Evolutionary conservation across 2,888 invertebrate species (phyloP).

Genomic region (Lapara coniferarum): DNA sequence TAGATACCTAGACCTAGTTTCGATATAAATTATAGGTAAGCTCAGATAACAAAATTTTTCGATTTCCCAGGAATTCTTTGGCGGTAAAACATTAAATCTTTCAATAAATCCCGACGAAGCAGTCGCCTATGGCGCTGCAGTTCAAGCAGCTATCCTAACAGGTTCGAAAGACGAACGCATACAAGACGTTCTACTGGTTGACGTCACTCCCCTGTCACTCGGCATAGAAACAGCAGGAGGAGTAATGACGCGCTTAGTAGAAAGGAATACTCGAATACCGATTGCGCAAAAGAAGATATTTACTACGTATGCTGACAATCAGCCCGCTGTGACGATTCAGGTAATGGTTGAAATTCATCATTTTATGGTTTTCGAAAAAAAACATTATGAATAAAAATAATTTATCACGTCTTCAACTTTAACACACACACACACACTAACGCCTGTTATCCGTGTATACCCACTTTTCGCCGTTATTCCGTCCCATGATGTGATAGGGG

Average conservation of each 20-base stretch:
- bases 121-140: slow-evolving; percentile 96
- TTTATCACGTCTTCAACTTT: too few relatives aligned
- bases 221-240: slow-evolving; percentile 94
- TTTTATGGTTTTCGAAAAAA: too few relatives aligned
- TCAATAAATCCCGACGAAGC: slow-evolving; percentile 97
- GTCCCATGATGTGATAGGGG: too few relatives aligned
- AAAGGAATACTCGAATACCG: slow-evolving; percentile 91
- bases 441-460: too few relatives aligned
- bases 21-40: neutral
- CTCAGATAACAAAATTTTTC: too few relatives aligned
- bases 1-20: neutral
- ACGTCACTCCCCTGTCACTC: slow-evolving; percentile 90
- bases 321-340: slow-evolving; percentile 94
- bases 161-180: slow-evolving; percentile 87
- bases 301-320: slow-evolving; percentile 96
- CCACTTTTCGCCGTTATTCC: too few relatives aligned
- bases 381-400: too few relatives aligned
- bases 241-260: slow-evolving; percentile 93
- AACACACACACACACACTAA: too few relatives aligned
- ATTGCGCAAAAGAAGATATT: slow-evolving; percentile 92
- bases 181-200: slow-evolving; percentile 92
- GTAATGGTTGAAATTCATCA: slow-evolving; percentile 47
- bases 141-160: slow-evolving; percentile 95
- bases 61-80: slow-evolving; percentile 86
- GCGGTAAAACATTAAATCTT: slow-evolving; percentile 92